Conservation (phyloP, 2,113 vertebrate species). For the Tragelaphus imberbis region DNA sequence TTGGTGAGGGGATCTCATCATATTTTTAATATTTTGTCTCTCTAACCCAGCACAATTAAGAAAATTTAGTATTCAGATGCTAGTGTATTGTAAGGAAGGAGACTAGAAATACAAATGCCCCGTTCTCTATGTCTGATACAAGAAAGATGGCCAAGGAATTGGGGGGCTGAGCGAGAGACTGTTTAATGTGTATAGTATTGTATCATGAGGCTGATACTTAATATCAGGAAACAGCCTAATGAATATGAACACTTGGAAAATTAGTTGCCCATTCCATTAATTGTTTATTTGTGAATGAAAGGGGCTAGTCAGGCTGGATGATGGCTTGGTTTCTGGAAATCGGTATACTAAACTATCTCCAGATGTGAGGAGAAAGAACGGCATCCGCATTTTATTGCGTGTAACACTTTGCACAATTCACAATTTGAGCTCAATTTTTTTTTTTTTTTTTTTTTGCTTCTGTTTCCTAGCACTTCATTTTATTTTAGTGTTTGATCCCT, state of each 20-base stretch:
- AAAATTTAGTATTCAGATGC: conserved; percentile 14
- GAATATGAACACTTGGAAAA: conserved; percentile 82
- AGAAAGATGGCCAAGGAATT: conserved; percentile 20
- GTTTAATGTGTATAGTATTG: conserved; percentile 57
- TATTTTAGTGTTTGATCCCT: conserved; percentile 48
- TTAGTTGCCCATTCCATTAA: conserved; percentile 83
- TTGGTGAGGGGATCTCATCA: not conserved
- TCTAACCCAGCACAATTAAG: not conserved
- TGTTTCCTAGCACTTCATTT: conserved; percentile 62
- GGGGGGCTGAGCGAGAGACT: not conserved
- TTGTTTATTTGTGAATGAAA: conserved; percentile 84
- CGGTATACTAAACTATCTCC: conserved; percentile 80
- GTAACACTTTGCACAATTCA: conserved; percentile 64
- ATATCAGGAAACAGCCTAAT: conserved; percentile 83
- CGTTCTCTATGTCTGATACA: conserved; percentile 14
- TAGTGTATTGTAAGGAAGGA: not conserved
- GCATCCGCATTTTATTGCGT: conserved; percentile 65
- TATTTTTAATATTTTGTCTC: conserved; percentile 24
- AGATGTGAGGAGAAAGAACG: conserved; percentile 77
- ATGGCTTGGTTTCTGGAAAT: conserved; percentile 81
- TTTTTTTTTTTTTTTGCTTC: conserved; percentile 64
- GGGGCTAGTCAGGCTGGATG: conserved; percentile 76
- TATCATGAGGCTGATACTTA: conserved; percentile 75
- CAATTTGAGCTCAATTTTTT: conserved; percentile 57
- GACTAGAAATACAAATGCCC: not conserved